Percentiles rank a stretch among this genome's conserved stretches.
These are phyloP conservation scores for Archips xylosteana DNA, from an alignment of 2,888 invertebrate genomes.

Conservation along the genomic window DNA sequence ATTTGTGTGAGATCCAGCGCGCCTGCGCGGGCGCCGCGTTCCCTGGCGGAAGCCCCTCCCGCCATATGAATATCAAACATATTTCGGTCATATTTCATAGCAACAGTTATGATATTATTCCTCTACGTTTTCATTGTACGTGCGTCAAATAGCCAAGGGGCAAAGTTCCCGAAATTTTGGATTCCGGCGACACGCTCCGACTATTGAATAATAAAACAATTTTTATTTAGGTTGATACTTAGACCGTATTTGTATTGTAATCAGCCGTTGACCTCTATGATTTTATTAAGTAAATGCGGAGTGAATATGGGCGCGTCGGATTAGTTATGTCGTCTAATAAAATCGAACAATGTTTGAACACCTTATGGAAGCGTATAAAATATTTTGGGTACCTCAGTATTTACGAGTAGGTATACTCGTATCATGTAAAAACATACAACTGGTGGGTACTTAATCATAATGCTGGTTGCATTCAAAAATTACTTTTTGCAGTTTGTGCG, in stretches of 20 bases:
- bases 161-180: constrained; percentile 61
- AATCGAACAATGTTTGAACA: neutral
- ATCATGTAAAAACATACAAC: neutral
- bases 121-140: constrained; percentile 72
- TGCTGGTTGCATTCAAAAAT: too few relatives aligned
- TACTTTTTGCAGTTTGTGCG: too few relatives aligned
- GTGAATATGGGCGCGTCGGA: constrained; percentile 6
- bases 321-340: neutral
- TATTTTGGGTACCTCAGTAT: neutral
- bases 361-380: neutral
- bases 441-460: neutral
- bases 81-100: constrained; percentile 80
- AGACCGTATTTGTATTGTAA: constrained; percentile 47
- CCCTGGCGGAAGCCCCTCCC: constrained; percentile 78
- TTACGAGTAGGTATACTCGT: too few relatives aligned
- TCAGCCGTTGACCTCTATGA: constrained; percentile 40
- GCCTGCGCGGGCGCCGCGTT: constrained; percentile 54
- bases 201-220: constrained; percentile 53
- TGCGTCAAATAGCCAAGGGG: constrained; percentile 64
- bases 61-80: constrained; percentile 83
- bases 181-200: constrained; percentile 47
- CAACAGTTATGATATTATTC: constrained; percentile 84
- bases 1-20: constrained; percentile 66
- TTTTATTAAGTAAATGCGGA: constrained; percentile 30
- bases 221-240: constrained; percentile 49